These are phyloP conservation scores for Otocyon megalotis DNA, from an alignment of 2,113 vertebrate species.

Conservation along the genomic window DNA sequence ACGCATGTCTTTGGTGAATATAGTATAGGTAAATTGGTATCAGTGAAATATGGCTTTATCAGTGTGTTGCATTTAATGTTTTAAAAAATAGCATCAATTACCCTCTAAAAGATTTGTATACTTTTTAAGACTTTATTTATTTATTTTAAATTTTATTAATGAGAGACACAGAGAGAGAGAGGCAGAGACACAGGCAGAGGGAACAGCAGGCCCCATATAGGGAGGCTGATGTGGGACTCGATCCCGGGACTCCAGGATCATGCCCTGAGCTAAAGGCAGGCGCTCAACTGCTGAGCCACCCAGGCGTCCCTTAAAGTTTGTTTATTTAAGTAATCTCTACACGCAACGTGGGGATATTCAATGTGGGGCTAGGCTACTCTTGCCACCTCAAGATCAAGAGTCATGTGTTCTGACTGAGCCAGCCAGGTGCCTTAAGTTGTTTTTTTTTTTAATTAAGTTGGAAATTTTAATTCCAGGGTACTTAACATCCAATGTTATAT, in stretches of 20 bases:
- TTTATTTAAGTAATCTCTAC: background rate
- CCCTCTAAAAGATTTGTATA: background rate
- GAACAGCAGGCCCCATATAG: too few species aligned
- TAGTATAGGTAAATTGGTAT: background rate
- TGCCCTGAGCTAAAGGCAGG: too few species aligned
- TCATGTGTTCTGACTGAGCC: background rate
- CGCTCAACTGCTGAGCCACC: too few species aligned
- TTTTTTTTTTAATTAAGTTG: background rate
- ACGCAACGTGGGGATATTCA: background rate
- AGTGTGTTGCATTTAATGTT: background rate
- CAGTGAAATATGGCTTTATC: background rate
- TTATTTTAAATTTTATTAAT: too few species aligned
- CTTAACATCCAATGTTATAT: background rate
- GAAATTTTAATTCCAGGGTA: background rate
- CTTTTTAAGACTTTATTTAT: background rate
- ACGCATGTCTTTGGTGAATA: background rate
- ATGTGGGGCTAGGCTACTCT: background rate
- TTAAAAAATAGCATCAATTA: conserved; percentile 3
- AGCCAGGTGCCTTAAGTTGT: background rate
- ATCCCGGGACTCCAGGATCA: too few species aligned
- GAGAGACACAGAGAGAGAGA: too few species aligned
- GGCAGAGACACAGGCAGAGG: too few species aligned
- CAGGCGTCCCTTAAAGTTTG: background rate
- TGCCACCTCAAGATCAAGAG: background rate
- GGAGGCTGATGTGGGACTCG: too few species aligned